Evolutionary conservation across 2,797 vertebrate species (phyloP), one percentile per base, ranked within the genome.

Genomic region (Tapera naevia): DNA sequence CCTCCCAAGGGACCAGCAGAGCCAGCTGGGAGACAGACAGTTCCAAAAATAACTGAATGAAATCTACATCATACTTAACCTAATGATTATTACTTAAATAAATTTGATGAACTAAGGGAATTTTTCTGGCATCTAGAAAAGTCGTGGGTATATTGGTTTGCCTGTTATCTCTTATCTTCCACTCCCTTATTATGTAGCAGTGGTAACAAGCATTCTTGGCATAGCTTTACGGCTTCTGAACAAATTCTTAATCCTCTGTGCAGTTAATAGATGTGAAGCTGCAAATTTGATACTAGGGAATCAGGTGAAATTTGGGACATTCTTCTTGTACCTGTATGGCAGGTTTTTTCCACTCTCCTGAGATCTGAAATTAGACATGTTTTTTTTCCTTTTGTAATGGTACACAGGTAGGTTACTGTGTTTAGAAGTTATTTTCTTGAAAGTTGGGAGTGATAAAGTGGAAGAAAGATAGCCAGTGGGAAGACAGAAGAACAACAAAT

Each of bases 31-130:
- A 92, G 64, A 57, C 43, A 58, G 66, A 41, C 15, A 27, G 45
- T 92, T 83, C 82, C 86, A 79, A 91, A 78, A 92, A 94, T 92
- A 92, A 78, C 93, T 46, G 72, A 92, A 86, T 80, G 61, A 95
- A 78, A 80, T 54, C 41, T 74, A 43, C 65, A 86, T 80, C 53
- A 41, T 72, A 30, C 54, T 92, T 86, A 89, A 86, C 79, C 79
- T 92, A 67, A 67, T 69, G 50, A 13, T 89, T 48, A 80, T 41
- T 87, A 50, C 83, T 91, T 85, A 92, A 94, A 87, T 60, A 78
- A 89, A 88, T 89, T 37, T 86, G 85, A 80, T 93, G 85, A 92
- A 89, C 65, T 70, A 75, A 50, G 75, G 75, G 45, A 83, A 46
- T 57, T 92, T 93, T 96, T 88, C 70, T 83, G 85, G 65, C 91